Conservation (phyloP, 2,113 vertebrate species). For the Aramus guarauna region DNA sequence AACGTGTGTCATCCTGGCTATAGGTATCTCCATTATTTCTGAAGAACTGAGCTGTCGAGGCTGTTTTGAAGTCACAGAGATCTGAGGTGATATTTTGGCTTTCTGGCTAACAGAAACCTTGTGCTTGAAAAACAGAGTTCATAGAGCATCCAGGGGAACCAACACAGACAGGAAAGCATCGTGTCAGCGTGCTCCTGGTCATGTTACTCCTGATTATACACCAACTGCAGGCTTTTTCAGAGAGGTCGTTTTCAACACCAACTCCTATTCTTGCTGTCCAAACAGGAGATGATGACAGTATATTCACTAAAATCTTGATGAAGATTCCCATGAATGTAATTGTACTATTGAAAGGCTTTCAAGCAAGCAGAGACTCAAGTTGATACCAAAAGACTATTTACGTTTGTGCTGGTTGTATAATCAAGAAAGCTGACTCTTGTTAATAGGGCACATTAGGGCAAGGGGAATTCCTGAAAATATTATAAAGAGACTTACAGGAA, state of each 20-base stretch:
- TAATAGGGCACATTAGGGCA: background rate
- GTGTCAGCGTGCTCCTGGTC: background rate
- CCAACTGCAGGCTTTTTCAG: background rate
- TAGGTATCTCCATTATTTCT: background rate
- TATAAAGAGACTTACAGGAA: background rate
- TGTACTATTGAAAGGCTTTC: background rate
- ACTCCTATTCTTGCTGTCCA: background rate
- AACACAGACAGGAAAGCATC: accelerated
- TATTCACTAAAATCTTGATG: background rate
- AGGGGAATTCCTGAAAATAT: background rate
- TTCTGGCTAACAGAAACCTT: background rate
- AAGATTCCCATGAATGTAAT: background rate
- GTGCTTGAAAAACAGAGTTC: background rate
- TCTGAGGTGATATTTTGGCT: background rate
- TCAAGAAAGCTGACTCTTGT: background rate
- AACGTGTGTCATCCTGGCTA: background rate
- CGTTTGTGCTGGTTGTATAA: background rate
- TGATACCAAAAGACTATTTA: background rate
- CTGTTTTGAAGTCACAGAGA: background rate
- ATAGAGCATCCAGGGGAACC: background rate
- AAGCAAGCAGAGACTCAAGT: background rate
- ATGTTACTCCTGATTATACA: background rate
- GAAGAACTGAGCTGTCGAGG: background rate
- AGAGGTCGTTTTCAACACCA: background rate
- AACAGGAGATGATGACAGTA: background rate